Percentiles rank a stretch among this genome's conserved stretches.
These are phyloP conservation scores for Rhineura floridana DNA, from an alignment of 2,113 vertebrate species.

Conservation along the genomic window DNA sequence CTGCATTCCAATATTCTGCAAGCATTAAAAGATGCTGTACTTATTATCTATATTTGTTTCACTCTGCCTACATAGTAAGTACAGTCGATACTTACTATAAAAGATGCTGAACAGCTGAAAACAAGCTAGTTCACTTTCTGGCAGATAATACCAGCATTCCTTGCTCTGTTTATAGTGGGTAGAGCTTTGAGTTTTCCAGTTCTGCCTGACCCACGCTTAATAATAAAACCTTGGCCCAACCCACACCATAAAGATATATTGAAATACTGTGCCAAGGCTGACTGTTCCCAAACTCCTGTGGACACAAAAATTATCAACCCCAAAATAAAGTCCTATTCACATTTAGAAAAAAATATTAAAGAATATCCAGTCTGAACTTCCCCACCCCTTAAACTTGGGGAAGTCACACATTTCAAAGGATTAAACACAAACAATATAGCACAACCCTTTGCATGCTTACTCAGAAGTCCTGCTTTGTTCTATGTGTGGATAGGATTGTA, in stretches of 20 bases:
- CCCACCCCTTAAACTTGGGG: not conserved
- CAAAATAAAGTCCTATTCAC: too few species aligned
- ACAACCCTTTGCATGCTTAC: not conserved
- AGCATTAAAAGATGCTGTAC: slow-evolving; percentile 16
- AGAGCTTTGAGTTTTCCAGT: not conserved
- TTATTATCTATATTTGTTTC: slow-evolving; percentile 32
- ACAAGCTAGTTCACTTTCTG: slow-evolving; percentile 40
- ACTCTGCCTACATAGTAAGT: not conserved
- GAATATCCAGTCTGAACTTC: not conserved
- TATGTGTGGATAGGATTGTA: not conserved
- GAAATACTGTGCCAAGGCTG: not conserved
- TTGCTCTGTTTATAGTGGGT: not conserved
- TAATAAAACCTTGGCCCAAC: not conserved
- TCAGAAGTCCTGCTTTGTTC: not conserved
- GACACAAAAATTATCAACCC: not conserved
- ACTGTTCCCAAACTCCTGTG: not conserved
- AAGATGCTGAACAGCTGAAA: slow-evolving; percentile 40
- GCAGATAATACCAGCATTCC: not conserved
- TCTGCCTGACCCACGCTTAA: not conserved
- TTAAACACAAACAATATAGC: not conserved
- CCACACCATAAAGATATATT: not conserved
- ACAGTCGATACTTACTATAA: slow-evolving; percentile 30
- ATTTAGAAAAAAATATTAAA: not conserved
- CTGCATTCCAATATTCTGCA: slow-evolving; percentile 31
- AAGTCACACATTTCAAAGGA: not conserved